Evolutionary conservation across 2,113 vertebrate species (phyloP).

Genomic region (Xiphophorus hellerii): DNA sequence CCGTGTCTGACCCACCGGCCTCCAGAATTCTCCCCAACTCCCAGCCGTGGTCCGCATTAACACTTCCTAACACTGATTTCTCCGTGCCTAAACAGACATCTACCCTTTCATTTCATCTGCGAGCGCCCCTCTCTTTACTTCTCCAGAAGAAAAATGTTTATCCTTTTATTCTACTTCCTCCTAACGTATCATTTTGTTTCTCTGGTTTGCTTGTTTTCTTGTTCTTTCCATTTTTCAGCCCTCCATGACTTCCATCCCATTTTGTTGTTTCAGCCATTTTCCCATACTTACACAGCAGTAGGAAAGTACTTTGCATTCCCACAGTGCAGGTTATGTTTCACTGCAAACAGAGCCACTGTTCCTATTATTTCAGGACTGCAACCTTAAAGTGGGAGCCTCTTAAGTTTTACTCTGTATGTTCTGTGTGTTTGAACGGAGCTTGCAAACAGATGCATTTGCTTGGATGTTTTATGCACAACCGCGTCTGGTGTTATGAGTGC

Average conservation of each 20-base stretch:
- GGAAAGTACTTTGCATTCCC: constrained; percentile 56
- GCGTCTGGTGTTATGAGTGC: constrained; percentile 65
- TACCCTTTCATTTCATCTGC: constrained; percentile 37
- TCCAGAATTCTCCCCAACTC: constrained; percentile 56
- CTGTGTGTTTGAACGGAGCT: constrained; percentile 39
- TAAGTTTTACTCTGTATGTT: constrained; percentile 35
- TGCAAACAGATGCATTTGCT: constrained; percentile 40
- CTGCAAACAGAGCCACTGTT: constrained; percentile 47
- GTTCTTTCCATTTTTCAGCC: constrained; percentile 50
- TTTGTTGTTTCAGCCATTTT: constrained; percentile 70
- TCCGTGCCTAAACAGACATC: constrained; percentile 47
- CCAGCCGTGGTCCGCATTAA: constrained; percentile 65
- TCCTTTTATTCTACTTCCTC: constrained; percentile 37
- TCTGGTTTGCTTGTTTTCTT: constrained; percentile 43
- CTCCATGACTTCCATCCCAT: constrained; percentile 42
- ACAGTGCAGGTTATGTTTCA: constrained; percentile 58
- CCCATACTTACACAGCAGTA: constrained; percentile 63
- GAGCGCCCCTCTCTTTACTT: constrained; percentile 28
- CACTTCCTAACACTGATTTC: constrained; percentile 54
- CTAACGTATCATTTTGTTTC: constrained; percentile 20
- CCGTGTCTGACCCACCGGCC: constrained; percentile 71
- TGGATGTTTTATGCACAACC: constrained; percentile 58
- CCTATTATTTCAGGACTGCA: constrained; percentile 46
- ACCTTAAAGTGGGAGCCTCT: constrained; percentile 25
- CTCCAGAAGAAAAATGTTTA: constrained; percentile 36